A percentile compares a stretch with the other conserved stretches of the same genome.
Conservation (phyloP, 2,888 invertebrate genomes). For the Lepeophtheirus nordmannii region DNA sequence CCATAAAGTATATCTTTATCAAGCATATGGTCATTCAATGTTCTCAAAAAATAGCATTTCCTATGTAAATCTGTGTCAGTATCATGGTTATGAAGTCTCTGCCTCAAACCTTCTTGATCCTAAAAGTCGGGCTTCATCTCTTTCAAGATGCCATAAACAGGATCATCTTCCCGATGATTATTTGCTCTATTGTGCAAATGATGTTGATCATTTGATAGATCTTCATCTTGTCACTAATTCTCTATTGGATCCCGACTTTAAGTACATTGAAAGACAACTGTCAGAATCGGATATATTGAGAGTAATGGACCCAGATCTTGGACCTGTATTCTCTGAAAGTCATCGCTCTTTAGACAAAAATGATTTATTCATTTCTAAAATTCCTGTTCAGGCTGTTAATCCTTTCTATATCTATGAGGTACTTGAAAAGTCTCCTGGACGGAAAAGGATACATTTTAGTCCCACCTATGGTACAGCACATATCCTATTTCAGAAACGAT, state of each 20-base stretch:
- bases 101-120: not conserved
- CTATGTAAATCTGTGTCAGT: not conserved
- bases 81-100: not conserved
- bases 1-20: constrained; percentile 8
- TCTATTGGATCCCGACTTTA: not conserved
- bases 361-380: not conserved
- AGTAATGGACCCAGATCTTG: not conserved
- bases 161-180: not conserved
- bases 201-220: constrained; percentile 18
- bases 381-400: not conserved
- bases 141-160: not conserved
- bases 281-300: not conserved
- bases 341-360: constrained; percentile 1
- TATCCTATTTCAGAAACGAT: not conserved
- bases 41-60: not conserved
- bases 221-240: not conserved
- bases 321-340: not conserved
- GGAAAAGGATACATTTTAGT: not conserved
- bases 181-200: constrained; percentile 12
- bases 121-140: not conserved
- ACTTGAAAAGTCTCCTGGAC: not conserved
- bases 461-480: not conserved
- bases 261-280: not conserved
- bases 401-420: not conserved
- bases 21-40: constrained; percentile 2